Evolutionary conservation across 2,113 vertebrate genomes (phyloP).

Genomic region (Hippotragus niger): DNA sequence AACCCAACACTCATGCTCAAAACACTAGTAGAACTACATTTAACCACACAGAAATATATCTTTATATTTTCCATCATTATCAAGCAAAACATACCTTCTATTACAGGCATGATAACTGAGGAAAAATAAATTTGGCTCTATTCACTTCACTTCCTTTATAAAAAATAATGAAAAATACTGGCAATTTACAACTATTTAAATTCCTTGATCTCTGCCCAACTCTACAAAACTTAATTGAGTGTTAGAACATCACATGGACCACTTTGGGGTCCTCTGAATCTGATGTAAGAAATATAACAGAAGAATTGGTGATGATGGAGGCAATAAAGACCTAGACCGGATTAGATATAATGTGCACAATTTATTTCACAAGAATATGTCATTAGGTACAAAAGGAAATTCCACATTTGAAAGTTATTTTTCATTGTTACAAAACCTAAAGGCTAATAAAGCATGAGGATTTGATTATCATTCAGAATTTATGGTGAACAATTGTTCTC

Average conservation of each 20-base stretch:
- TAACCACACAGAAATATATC: not conserved
- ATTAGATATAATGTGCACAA: not conserved
- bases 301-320: not conserved
- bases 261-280: not conserved
- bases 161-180: not conserved
- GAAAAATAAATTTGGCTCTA: not conserved
- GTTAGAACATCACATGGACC: not conserved
- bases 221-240: not conserved
- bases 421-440: not conserved
- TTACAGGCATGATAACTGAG: not conserved
- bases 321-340: not conserved
- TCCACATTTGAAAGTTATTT: not conserved
- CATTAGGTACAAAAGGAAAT: not conserved
- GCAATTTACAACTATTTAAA: not conserved
- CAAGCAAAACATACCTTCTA: not conserved
- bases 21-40: not conserved
- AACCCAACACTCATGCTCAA: not conserved
- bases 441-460: not conserved
- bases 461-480: not conserved
- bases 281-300: not conserved
- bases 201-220: not conserved
- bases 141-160: not conserved
- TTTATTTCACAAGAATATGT: not conserved
- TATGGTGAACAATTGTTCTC: not conserved
- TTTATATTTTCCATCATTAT: not conserved